Conservation (phyloP, 1,140 invertebrate species). For the Drosophila ficusphila region DNA sequence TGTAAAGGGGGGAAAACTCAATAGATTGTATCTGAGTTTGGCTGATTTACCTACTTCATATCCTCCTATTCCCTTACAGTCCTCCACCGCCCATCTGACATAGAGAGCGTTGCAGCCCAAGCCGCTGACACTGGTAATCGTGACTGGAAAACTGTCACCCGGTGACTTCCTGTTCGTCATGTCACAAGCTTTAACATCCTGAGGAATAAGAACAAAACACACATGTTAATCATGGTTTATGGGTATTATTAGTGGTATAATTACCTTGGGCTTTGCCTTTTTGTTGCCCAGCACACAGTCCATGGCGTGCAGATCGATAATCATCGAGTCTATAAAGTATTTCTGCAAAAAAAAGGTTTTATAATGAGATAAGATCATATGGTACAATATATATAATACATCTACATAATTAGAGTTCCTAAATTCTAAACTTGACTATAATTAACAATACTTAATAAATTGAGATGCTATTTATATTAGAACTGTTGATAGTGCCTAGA, state of each 20-base stretch:
- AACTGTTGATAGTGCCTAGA: no score
- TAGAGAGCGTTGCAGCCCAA: constrained; percentile 67
- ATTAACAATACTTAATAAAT: no score
- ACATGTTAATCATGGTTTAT: no score
- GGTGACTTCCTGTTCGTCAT: constrained; percentile 10
- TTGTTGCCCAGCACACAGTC: constrained; percentile 65
- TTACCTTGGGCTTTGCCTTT: constrained; percentile 58
- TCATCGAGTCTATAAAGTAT: constrained; percentile 78
- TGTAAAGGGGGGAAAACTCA: background rate
- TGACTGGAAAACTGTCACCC: constrained; percentile 63
- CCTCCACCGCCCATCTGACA: constrained; percentile 65
- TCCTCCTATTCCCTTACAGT: constrained; percentile 66
- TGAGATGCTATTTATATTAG: no score
- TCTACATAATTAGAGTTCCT: no score
- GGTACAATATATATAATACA: no score
- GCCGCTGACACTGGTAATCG: constrained; percentile 56
- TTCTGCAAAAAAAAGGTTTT: constrained; percentile 40
- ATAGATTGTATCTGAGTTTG: background rate
- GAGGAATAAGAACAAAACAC: background rate
- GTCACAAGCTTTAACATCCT: constrained; percentile 23
- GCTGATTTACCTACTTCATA: constrained; percentile 53
- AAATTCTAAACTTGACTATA: no score
- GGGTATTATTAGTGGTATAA: background rate
- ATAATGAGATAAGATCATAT: background rate
- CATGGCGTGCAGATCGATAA: constrained; percentile 74